Base-by-base conservation (phyloP, 23 tunicate species). In the Pegea sp. region DNA sequence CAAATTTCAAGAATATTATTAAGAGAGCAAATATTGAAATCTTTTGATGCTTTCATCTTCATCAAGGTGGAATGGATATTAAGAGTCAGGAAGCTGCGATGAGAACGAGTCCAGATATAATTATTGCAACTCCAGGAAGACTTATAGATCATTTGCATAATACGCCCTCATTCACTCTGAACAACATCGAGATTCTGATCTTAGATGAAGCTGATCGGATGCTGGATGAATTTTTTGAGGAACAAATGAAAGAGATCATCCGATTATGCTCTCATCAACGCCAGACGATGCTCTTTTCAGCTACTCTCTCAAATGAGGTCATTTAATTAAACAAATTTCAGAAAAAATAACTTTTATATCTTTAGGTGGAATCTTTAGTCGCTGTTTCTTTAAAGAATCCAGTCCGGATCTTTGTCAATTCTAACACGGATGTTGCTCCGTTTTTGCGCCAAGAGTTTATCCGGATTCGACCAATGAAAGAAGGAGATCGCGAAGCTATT, bases 191-290 rank as follows among this genome's bases (percentile, higher is more conserved):
- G 53, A 72, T 87, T 42, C 64, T 87, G 4, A 76, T 87, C 53
- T 69, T 87, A 5, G 96, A 87, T 69, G 96, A 87, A 65, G 96
- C 96, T 29, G 96, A 87, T 61, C 64, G 80, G 80, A 87, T 87
- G 96, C 49, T 87, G 48, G 96, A 89, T 66, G 98, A 89, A 31
- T 77, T 66, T 61, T 89, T 89, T 30, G 81, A 72, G 26, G 90
- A 71, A 22, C 98, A 89, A 61, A 89, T 89, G 98, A 89, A 62
- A 28, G 98, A 89, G 77, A 84, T 89, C 28, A 69, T 89, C 29
- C 50, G 66, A 26, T 63, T 76, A 6, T 76, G 90, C 52, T 74
- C 96, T n/a, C 57, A 60, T 3, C 74, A 76, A 22, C 57, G 78
- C 19, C 98, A 89, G 62, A 89, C 98, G 2, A 66, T 89, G 98